Base-by-base conservation (phyloP, 2,797 vertebrate species). In the Acanthiza pusilla region DNA sequence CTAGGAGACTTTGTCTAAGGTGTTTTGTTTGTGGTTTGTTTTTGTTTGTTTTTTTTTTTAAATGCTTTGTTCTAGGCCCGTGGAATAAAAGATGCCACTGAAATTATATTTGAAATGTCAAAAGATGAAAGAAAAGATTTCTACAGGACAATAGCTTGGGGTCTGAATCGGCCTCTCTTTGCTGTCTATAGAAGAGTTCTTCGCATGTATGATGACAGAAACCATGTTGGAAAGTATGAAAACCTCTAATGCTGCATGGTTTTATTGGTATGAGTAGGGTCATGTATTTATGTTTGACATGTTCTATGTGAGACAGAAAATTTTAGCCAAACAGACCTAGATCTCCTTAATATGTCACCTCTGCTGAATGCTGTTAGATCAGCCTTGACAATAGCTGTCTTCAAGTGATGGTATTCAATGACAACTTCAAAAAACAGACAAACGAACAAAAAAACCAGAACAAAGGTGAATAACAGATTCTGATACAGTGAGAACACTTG, bases 51-150 rank as follows among this genome's bases (percentile, higher is more conserved):
- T 45, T 43, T 51, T n/a, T 58, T 95, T 85, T 70, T 25, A 53
- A 94, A 96, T 90, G 40, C 61, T 92, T 93, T 68, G 26, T 93
- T 92, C 72, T 97, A 99, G 99, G 98, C 98, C 71, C 99, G 99
- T 78, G 99, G 99, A 94, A 99, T 99, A 96, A 99, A 99, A 89
- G 99, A 99, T 97, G 99, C 99, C 9, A 99, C 99, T 32, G 99
- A 99, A 98, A 99, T 99, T 88, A 99, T 99, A 95, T 99, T 99
- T 94, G 99, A 99, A 97, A 99, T 99, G 99, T 99, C 99, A 80
- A 99, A 99, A 98, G 99, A 99, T 89, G 99, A 99, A 96, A 98
- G 99, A 89, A 99, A 99, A 98, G 99, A 99, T 92, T 99, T 99
- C 98, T 99, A 99, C 97, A 98, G 99, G 97, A 99, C 99, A 19